Evolutionary conservation across 2,888 invertebrate species (phyloP).

Genomic region (Microplitis deprimator): DNA sequence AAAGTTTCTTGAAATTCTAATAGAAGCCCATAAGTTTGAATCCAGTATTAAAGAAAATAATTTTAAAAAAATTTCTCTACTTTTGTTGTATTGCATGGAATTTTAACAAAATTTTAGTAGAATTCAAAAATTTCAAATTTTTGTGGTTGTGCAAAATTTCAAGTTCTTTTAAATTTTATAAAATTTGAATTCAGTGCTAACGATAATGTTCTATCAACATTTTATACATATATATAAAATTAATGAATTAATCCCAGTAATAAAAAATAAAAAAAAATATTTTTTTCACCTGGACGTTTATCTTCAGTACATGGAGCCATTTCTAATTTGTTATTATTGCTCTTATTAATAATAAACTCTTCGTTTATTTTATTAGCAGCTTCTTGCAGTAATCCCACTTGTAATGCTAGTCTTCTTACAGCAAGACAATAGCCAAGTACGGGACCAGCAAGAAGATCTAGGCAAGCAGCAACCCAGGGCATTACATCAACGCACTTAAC

Average conservation of each 20-base stretch:
- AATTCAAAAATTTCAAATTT: too few relatives aligned
- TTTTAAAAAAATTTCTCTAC: too few relatives aligned
- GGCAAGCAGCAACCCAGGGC: slow-evolving; percentile 67
- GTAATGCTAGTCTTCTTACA: slow-evolving; percentile 61
- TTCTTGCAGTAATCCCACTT: slow-evolving; percentile 59
- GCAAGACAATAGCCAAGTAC: slow-evolving; percentile 64
- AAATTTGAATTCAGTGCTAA: too few relatives aligned
- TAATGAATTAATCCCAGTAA: neutral
- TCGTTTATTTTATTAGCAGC: slow-evolving; percentile 26
- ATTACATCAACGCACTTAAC: slow-evolving; percentile 50
- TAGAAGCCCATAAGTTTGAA: too few relatives aligned
- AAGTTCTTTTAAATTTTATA: too few relatives aligned
- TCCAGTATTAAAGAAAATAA: too few relatives aligned
- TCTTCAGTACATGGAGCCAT: slow-evolving; percentile 76
- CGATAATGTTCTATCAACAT: too few relatives aligned
- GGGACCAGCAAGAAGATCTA: slow-evolving; percentile 63
- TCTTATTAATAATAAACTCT: slow-evolving; percentile 70
- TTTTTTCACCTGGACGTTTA: slow-evolving; percentile 71
- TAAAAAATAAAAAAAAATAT: slow-evolving; percentile 10
- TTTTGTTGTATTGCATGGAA: too few relatives aligned
- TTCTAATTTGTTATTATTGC: slow-evolving; percentile 66
- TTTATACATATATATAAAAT: neutral
- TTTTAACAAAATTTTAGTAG: too few relatives aligned
- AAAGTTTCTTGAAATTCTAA: too few relatives aligned
- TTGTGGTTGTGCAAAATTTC: too few relatives aligned